A percentile compares a stretch with the other conserved stretches of the same genome.
Conservation (phyloP, 2,797 vertebrate species). For the Dendrocincla fuliginosa region DNA sequence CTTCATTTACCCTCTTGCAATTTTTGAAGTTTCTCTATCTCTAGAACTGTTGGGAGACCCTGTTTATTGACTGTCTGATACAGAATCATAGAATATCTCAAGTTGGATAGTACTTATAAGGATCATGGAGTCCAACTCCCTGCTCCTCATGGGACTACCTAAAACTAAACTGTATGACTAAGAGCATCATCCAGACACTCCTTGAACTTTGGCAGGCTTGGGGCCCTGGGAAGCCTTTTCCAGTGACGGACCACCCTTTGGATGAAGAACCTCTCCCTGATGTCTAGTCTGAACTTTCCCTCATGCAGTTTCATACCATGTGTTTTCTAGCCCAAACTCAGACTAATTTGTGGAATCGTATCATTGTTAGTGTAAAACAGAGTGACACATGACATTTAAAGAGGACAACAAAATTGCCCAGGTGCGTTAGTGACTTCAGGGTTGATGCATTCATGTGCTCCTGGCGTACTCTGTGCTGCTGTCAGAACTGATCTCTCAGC, state of each 20-base stretch:
- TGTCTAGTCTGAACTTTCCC: background rate
- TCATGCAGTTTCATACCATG: background rate
- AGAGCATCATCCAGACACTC: rapidly evolving
- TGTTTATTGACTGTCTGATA: background rate
- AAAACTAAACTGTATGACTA: background rate
- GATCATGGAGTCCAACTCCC: background rate
- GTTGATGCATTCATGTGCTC: background rate
- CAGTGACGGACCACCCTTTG: background rate
- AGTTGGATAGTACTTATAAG: background rate
- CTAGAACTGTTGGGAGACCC: background rate
- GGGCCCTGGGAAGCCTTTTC: background rate
- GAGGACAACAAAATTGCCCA: background rate
- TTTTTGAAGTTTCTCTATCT: background rate
- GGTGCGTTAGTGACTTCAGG: background rate
- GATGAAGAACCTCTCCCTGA: background rate
- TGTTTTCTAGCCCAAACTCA: background rate
- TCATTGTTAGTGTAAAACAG: background rate
- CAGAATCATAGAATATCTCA: background rate
- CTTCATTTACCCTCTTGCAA: background rate
- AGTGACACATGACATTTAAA: background rate
- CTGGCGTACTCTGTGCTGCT: background rate
- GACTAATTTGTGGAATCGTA: background rate
- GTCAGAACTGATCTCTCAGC: background rate
- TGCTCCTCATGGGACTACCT: background rate
- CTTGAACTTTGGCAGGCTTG: background rate